Evolutionary conservation across 1,140 invertebrate genomes (phyloP), one percentile per base, ranked within the genome.

Genomic region (Saccostrea glomerata): DNA sequence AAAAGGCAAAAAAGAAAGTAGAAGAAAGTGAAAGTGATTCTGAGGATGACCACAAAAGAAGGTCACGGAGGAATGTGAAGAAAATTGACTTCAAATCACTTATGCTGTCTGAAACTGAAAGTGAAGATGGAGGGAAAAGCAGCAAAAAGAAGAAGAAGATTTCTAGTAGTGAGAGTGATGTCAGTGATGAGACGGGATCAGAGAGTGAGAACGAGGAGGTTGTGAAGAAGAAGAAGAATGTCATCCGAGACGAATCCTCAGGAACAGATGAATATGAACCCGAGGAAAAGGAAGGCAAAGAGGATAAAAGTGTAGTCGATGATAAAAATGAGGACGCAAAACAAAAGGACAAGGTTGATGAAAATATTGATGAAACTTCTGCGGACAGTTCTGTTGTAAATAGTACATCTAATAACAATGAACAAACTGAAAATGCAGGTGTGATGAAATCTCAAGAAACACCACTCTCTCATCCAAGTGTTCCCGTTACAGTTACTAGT

Each of bases 221-320:
- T 11, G 82, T 85, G 87, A 66, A 73, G 88, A 84, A 60, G 47
- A 91, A 90, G 87, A 92, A 89, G 86, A 92, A 89, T 87, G 84
- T 90, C 6, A 89, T 89, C n/a, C 83, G 85, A 84, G 88, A 87
- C 56, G 87, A 91, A 36, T 90, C 91, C 0, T 70, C 88, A 86
- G 86, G 87, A 70, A 73, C 83, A 3, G 87, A 85, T 54, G 88
- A 87, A 7, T 66, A 89, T n/a, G 60, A 73, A 15, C 12, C 15
- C 15, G 85, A 86, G 4, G 60, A 90, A 60, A 89, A 85, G 5
- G 70, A 47, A 9, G 70, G 88, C 82, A 87, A 55, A 36, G 82
- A 84, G 9, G 85, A 89, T 15, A 84, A 85, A 17, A 86, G 86
- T 30, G 55, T 20, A 12, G 36, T 55, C 12, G 77, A 77, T n/a